A percentile compares a stretch with the other conserved stretches of the same genome.
Conservation (phyloP, 2,888 invertebrate species). For the Trilocha varians region DNA sequence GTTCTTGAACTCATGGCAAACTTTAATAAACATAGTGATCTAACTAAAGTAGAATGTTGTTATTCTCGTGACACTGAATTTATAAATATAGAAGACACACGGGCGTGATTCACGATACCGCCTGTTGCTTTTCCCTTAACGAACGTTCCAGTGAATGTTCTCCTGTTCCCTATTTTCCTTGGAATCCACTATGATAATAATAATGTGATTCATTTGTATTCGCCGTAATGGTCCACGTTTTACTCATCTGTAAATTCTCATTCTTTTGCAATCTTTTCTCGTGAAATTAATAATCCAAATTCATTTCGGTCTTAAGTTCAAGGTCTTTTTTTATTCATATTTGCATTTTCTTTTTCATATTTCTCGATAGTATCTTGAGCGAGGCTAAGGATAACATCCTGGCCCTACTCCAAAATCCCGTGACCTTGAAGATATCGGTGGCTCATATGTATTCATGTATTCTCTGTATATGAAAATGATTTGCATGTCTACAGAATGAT, state of each 20-base stretch:
- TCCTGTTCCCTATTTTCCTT: slow-evolving; percentile 13
- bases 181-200: slow-evolving; percentile 12
- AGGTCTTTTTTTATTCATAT: slow-evolving; percentile 28
- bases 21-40: background rate
- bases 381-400: slow-evolving; percentile 31
- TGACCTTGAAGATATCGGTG: slow-evolving; percentile 47
- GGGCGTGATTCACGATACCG: background rate
- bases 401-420: slow-evolving; percentile 45
- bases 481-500: slow-evolving; percentile 43
- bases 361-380: slow-evolving; percentile 27
- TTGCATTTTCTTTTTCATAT: slow-evolving; percentile 14
- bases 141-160: slow-evolving; percentile 21
- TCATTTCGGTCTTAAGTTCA: slow-evolving; percentile 18
- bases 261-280: slow-evolving; percentile 9
- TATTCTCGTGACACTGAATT: background rate
- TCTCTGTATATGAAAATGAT: slow-evolving; percentile 47
- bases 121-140: slow-evolving; percentile 8
- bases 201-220: slow-evolving; percentile 21
- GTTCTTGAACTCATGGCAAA: background rate
- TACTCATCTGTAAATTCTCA: slow-evolving; percentile 5
- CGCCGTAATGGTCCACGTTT: slow-evolving; percentile 8
- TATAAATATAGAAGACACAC: background rate
- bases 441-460: slow-evolving; percentile 42
- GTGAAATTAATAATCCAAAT: slow-evolving; percentile 8
- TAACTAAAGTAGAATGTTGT: background rate